Percentiles rank a stretch among this genome's conserved stretches.
These are phyloP conservation scores for Hypocryptadius cinnamomeus DNA, from an alignment of 2,113 vertebrate species.

Conservation along the genomic window DNA sequence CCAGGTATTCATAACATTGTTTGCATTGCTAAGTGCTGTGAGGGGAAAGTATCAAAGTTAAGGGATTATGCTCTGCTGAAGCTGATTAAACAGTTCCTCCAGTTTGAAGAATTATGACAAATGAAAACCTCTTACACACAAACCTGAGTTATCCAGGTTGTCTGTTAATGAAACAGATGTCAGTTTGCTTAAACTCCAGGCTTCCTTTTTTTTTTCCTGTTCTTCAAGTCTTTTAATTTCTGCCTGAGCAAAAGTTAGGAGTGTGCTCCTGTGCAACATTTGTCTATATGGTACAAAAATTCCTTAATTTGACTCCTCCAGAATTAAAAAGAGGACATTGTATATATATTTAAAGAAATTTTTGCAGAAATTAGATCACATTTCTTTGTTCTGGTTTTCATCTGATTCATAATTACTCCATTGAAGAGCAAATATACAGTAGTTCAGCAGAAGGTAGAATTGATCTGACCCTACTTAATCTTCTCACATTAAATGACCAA, in stretches of 20 bases:
- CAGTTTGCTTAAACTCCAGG: neutral
- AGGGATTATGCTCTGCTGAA: constrained; percentile 6
- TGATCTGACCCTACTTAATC: neutral
- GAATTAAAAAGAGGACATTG: neutral
- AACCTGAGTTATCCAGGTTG: neutral
- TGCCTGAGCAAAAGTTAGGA: neutral
- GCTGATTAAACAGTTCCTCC: neutral
- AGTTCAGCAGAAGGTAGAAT: neutral
- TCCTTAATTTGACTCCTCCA: neutral
- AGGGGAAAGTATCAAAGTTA: neutral
- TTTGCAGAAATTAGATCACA: neutral
- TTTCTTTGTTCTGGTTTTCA: neutral
- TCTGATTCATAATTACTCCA: neutral
- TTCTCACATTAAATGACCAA: neutral
- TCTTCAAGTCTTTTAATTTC: neutral
- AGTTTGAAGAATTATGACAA: neutral
- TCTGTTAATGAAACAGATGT: constrained; percentile 51
- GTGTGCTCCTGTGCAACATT: neutral
- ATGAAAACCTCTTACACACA: neutral
- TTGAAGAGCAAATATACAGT: neutral
- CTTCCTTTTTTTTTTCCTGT: neutral
- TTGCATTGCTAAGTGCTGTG: neutral
- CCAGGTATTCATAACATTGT: constrained; percentile 7
- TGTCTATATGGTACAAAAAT: neutral
- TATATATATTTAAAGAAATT: neutral